phyloP scores from a whole-genome alignment of 2,888 invertebrate genomes.

The Pterobdella sp. region DNA sequence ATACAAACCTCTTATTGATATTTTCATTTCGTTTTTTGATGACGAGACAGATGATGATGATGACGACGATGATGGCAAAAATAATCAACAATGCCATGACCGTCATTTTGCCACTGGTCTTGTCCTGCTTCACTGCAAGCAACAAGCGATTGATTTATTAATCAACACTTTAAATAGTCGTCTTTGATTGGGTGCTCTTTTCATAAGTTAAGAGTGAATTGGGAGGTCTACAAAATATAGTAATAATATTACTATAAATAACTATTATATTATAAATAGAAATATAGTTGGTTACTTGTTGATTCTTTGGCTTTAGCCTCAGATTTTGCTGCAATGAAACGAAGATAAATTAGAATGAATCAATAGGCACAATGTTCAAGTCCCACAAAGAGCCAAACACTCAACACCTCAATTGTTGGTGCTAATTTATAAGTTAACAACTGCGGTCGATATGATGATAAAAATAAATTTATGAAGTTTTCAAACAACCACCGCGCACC shows the following conservation, averaged over 20 bases:
- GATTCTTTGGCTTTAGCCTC: neutral
- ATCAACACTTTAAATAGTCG: no score
- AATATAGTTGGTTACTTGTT: neutral
- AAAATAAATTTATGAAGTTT: no score
- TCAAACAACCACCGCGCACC: neutral
- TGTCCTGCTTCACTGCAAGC: neutral
- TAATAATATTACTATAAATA: no score
- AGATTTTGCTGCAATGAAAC: neutral
- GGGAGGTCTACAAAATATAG: no score
- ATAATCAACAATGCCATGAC: neutral
- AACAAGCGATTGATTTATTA: no score
- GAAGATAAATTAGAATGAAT: neutral
- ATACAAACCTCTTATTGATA: neutral
- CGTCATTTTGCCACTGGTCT: neutral
- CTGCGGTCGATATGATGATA: neutral
- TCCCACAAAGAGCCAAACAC: neutral
- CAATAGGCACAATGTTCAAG: neutral
- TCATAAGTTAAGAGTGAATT: no score
- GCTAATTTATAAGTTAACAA: neutral
- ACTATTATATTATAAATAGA: neutral
- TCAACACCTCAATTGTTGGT: neutral
- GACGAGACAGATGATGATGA: constrained; percentile 5
- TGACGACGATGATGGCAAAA: constrained; percentile 5
- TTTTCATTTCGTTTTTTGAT: constrained; percentile 1
- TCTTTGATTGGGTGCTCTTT: no score